Evolutionary conservation across 2,113 vertebrate genomes (phyloP).

Genomic region (Vanacampus margaritifer): DNA sequence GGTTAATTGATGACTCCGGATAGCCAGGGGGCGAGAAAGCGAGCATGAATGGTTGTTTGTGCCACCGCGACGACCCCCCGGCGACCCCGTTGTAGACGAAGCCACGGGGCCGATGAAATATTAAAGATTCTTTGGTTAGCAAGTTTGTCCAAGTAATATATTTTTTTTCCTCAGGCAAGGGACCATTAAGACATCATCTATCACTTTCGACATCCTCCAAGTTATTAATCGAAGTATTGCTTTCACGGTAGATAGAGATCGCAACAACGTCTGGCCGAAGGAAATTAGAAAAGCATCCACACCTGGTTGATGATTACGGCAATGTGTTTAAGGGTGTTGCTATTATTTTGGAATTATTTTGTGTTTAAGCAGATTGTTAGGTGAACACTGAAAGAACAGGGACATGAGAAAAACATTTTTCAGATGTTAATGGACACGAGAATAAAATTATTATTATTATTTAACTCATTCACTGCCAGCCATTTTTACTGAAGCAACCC

Average conservation of each 20-base stretch:
- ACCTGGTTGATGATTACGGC: too few species aligned
- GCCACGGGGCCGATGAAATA: neutral
- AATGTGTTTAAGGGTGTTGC: too few species aligned
- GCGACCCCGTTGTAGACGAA: neutral
- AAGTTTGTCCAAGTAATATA: neutral
- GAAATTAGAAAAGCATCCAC: constrained; percentile 46
- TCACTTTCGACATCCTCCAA: constrained; percentile 43
- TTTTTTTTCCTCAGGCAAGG: constrained; percentile 18
- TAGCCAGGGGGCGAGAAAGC: neutral
- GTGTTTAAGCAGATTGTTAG: too few species aligned
- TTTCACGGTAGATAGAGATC: constrained; percentile 47
- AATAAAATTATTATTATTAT: too few species aligned
- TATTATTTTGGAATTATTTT: too few species aligned
- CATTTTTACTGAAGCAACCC: too few species aligned
- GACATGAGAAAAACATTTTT: too few species aligned
- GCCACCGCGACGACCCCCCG: neutral
- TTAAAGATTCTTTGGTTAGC: neutral
- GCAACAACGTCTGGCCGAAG: constrained; percentile 31
- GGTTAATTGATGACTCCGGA: neutral
- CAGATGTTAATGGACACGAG: too few species aligned
- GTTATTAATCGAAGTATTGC: constrained; percentile 49
- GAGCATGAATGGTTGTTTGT: neutral
- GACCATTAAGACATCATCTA: constrained; percentile 40
- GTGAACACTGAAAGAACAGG: too few species aligned
- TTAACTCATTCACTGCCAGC: too few species aligned